A percentile compares a stretch with the other conserved stretches of the same genome.
phyloP scores from a whole-genome alignment of 1,140 invertebrate genomes.

The Odontomachus brunneus region DNA sequence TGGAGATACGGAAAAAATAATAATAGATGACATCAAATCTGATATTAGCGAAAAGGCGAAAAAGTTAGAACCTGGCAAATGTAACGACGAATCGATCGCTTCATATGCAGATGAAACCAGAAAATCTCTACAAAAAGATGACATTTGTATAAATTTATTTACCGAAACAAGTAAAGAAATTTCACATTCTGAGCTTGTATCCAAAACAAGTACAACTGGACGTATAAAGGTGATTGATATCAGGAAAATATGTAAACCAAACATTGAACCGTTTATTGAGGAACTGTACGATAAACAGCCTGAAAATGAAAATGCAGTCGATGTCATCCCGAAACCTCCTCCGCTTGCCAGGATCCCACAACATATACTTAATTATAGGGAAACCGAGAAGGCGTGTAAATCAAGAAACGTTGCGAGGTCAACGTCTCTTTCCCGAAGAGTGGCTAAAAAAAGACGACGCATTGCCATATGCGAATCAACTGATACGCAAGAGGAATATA shows the following conservation, averaged over 20 bases:
- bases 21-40: background rate
- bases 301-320: background rate
- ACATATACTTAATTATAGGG: slow-evolving; percentile 6
- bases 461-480: slow-evolving; percentile 77
- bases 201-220: background rate
- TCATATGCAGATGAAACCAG: background rate
- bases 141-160: background rate
- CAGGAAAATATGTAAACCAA: slow-evolving; percentile 30
- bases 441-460: slow-evolving; percentile 59
- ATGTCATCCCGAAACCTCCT: slow-evolving; percentile 33
- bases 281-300: background rate
- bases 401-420: background rate
- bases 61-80: background rate
- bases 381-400: background rate
- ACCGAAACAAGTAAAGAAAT: background rate
- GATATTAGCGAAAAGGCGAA: background rate
- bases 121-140: background rate
- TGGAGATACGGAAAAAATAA: background rate
- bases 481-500: slow-evolving; percentile 26
- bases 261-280: background rate
- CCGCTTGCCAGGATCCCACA: slow-evolving; percentile 63
- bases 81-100: background rate
- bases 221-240: slow-evolving; percentile 47
- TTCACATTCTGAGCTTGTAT: background rate
- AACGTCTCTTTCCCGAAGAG: background rate